Conservation (phyloP, 2,888 invertebrate genomes). For the Standfussiana lucernea region DNA sequence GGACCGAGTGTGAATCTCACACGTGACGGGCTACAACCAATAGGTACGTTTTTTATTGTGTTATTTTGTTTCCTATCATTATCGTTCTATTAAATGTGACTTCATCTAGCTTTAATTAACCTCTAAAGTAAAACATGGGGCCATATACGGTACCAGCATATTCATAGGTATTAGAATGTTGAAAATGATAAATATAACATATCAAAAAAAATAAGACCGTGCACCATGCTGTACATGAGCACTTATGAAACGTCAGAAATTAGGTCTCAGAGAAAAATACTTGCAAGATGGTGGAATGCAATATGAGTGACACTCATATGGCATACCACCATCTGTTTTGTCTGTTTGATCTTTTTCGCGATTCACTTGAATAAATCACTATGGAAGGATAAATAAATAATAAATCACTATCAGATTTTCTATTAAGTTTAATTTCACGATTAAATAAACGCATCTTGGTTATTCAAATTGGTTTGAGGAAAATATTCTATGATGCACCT, state of each 20-base stretch:
- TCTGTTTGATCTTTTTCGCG: not conserved
- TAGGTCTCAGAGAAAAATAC: not conserved
- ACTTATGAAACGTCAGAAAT: not conserved
- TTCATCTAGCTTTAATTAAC: not conserved
- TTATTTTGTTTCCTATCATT: conserved; percentile 21
- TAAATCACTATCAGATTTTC: no score
- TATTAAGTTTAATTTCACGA: not conserved
- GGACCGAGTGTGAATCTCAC: conserved; percentile 73
- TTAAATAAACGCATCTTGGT: not conserved
- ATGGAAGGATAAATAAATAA: not conserved
- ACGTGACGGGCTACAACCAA: conserved; percentile 55
- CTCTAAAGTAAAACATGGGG: not conserved
- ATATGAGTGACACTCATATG: conserved; percentile 2
- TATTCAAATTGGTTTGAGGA: not conserved
- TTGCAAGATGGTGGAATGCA: not conserved
- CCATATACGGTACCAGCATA: not conserved
- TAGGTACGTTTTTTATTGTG: conserved; percentile 29
- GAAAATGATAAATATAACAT: not conserved
- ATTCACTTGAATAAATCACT: not conserved
- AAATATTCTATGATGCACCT: not conserved
- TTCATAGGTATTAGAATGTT: not conserved
- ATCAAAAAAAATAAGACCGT: no score
- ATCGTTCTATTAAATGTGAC: not conserved
- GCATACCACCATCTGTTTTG: not conserved
- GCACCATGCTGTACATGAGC: not conserved